Percentiles rank a stretch among this genome's conserved stretches.
phyloP scores from a whole-genome alignment of 2,113 vertebrate genomes.

The Australoheros scitulus region DNA sequence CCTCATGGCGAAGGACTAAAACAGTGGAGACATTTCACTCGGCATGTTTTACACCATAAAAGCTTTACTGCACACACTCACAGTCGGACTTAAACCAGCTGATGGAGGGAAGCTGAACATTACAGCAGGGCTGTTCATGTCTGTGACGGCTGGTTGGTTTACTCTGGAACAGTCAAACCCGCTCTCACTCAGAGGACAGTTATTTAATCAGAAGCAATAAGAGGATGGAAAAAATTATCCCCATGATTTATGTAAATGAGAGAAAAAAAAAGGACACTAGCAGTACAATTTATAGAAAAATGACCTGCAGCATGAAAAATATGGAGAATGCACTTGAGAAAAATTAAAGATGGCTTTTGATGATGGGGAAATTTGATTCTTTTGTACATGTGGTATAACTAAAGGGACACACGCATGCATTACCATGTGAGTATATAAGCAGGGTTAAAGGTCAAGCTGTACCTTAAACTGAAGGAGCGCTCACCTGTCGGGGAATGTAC shows the following conservation, averaged over 20 bases:
- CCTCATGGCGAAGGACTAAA: conserved; percentile 85
- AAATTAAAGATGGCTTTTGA: too few relatives aligned
- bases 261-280: background rate
- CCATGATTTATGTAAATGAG: too few relatives aligned
- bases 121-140: background rate
- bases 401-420: background rate
- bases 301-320: background rate
- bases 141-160: background rate
- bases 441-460: background rate
- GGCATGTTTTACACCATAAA: background rate
- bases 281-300: background rate
- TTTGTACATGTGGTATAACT: background rate
- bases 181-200: background rate
- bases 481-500: conserved; percentile 84
- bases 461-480: background rate
- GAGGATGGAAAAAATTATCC: too few relatives aligned
- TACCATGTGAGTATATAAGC: too few relatives aligned
- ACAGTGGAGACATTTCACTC: background rate
- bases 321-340: background rate
- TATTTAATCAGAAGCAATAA: background rate
- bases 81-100: background rate
- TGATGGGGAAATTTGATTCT: background rate
- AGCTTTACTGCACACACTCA: too few relatives aligned
- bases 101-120: background rate
- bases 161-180: background rate